Base-by-base conservation (phyloP, 2,113 vertebrate species). In the Pterophyllum scalare region DNA sequence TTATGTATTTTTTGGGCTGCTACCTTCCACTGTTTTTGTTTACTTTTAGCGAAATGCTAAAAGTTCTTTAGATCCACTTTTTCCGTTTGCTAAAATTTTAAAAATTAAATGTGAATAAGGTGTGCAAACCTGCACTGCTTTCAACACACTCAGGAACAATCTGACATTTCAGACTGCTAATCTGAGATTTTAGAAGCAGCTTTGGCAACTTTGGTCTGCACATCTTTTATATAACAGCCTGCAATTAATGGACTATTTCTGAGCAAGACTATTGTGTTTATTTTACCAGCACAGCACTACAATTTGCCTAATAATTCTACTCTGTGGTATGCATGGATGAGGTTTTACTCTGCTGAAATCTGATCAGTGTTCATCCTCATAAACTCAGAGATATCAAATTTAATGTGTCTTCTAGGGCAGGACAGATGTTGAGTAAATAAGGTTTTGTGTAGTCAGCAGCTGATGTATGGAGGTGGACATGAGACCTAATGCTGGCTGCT, bases 381-480 rank as follows among this genome's bases (percentile, higher is more conserved):
- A 64, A 87, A 88, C 65, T 80, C 84, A 60, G 9, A 87, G 82
- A 88, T 84, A 90, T 91, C 92, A 91, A 87, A 90, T 89, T 43
- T 64, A 89, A 88, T 72, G 81, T 86, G 88, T 87, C 83, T 74
- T 72, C 38, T 5, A 7, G 52, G 64, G 54, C 14, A 20, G 83
- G 80, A 86, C 46, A 80, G 83, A 83, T 62, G 85, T 54, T 85
- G 83, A 28, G 82, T 92, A 92, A 94, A 93, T 85, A 89, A 81
- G 87, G 81, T 80, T 83, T 81, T 54, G 76, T 79, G 88, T 80
- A 82, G 86, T 81, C 86, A 82, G 78, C 49, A 19, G 59, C 85
- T 91, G 93, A 94, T 90, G 84, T 87, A 95, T 93, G 85, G 82
- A 90, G 89, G 93, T 87, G 88, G 94, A 96, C 94, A 81, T 82